A percentile compares a stretch with the other conserved stretches of the same genome.
phyloP scores from a whole-genome alignment of 53 echinoderm and acorn worm species.

The Holothuria scabra region DNA sequence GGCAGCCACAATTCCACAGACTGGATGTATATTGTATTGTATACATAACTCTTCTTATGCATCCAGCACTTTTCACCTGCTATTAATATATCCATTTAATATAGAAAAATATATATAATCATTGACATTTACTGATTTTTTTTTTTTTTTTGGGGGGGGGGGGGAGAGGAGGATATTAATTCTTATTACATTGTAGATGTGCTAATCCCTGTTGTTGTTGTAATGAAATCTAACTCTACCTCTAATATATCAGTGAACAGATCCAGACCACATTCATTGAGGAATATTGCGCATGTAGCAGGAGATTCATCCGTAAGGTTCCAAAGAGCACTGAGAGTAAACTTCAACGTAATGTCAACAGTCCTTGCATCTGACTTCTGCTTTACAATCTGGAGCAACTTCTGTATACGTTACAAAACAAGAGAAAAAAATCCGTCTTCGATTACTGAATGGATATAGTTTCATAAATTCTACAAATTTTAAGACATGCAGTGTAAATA shows the following conservation, averaged over 20 bases:
- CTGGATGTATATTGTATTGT: no score
- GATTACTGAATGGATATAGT: no score
- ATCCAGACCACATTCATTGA: conserved; percentile 93
- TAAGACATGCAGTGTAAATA: no score
- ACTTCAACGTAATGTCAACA: conserved; percentile 94
- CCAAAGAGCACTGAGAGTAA: conserved; percentile 98
- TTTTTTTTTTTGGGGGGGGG: no score
- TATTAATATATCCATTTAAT: no score
- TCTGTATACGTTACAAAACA: conserved; percentile 55
- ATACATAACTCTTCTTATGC: no score
- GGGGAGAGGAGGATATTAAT: no score
- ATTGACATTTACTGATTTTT: no score
- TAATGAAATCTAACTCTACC: conserved; percentile 59
- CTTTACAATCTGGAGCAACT: conserved; percentile 93
- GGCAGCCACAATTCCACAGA: no score
- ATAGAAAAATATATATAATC: no score
- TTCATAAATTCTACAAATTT: no score
- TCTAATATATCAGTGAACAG: conserved; percentile 93
- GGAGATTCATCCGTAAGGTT: conserved; percentile 99
- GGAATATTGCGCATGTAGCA: conserved; percentile 92
- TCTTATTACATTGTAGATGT: neutral
- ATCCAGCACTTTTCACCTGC: no score
- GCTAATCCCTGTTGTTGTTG: neutral
- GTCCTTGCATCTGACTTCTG: conserved; percentile 83
- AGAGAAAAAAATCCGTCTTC: neutral